Evolutionary conservation across 2,113 vertebrate genomes (phyloP).

Genomic region (Gobio gobio): DNA sequence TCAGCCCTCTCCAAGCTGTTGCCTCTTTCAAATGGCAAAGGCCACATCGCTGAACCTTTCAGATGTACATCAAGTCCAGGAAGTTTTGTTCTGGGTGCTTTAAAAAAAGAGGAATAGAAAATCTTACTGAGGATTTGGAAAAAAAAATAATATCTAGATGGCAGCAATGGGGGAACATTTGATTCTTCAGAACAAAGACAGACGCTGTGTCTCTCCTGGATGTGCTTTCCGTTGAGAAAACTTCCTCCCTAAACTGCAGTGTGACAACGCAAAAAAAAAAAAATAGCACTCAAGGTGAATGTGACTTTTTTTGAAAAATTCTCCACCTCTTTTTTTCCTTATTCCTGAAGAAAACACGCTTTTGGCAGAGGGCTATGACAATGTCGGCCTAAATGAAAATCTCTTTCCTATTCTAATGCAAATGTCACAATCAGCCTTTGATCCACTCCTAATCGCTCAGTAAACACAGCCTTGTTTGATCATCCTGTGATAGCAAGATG

Average conservation of each 20-base stretch:
- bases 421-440: constrained; percentile 69
- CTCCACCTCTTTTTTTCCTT: background rate
- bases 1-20: constrained; percentile 34
- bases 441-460: constrained; percentile 69
- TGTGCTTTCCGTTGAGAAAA: background rate
- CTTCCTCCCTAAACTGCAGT: background rate
- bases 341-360: background rate
- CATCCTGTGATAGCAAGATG: constrained; percentile 65
- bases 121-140: background rate
- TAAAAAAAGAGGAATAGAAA: constrained; percentile 22
- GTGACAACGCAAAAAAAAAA: background rate
- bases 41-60: constrained; percentile 48
- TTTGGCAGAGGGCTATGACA: constrained; percentile 44
- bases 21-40: constrained; percentile 51
- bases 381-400: constrained; percentile 58
- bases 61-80: constrained; percentile 8
- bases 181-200: constrained; percentile 29
- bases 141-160: background rate
- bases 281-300: background rate
- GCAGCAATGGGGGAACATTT: constrained; percentile 5
- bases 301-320: no score
- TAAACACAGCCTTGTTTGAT: constrained; percentile 71
- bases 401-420: constrained; percentile 62
- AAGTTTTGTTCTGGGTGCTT: background rate
- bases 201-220: background rate